A percentile compares a stretch with the other conserved stretches of the same genome.
Conservation (phyloP, 2,888 invertebrate species). For the Caenorhabditis sp. region DNA sequence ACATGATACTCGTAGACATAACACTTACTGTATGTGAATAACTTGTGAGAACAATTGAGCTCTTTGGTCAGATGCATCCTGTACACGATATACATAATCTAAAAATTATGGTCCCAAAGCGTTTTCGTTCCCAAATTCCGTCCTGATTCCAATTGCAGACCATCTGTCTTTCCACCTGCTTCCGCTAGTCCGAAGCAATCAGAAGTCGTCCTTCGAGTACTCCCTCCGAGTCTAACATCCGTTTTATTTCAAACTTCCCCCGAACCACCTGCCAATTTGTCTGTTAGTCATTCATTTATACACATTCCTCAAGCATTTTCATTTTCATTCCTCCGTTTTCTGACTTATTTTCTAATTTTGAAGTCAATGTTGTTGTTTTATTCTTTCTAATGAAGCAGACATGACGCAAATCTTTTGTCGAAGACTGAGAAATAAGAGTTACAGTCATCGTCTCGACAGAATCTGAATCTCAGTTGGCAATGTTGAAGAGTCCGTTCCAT, state of each 20-base stretch:
- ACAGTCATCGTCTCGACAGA: no score
- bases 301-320: not conserved
- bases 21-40: no score
- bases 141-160: not conserved
- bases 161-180: not conserved
- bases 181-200: not conserved
- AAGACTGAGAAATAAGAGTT: not conserved
- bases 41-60: no score
- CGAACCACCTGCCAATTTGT: not conserved
- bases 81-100: no score
- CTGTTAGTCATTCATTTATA: not conserved
- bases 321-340: not conserved
- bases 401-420: slow-evolving; percentile 2
- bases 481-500: slow-evolving; percentile 39
- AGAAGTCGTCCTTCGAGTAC: not conserved
- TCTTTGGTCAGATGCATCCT: no score
- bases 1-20: no score
- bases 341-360: not conserved
- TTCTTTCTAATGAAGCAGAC: slow-evolving; percentile 7
- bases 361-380: no score
- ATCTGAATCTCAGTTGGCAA: no score
- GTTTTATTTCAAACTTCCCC: not conserved
- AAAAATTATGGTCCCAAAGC: not conserved
- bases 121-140: not conserved
- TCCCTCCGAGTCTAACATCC: not conserved